Percentiles rank a stretch among this genome's conserved stretches.
Conservation (phyloP, 2,113 vertebrate species). For the Ophiodon elongatus region DNA sequence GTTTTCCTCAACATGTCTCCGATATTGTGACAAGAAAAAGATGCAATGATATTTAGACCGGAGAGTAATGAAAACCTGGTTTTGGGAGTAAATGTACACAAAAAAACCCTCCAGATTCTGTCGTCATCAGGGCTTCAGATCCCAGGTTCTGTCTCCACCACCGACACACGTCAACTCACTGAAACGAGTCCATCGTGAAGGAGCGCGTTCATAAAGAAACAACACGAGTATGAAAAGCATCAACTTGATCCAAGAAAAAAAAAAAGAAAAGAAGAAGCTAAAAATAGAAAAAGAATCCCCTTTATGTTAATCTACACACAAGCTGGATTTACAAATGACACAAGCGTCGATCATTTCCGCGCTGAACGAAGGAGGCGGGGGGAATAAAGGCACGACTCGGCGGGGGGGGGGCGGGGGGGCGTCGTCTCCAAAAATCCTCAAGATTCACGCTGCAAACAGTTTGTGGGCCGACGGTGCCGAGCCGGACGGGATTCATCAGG, state of each 20-base stretch:
- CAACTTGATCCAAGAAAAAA: conserved; percentile 35
- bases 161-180: neutral
- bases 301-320: neutral
- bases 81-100: neutral
- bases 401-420: too few species aligned
- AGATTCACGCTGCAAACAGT: neutral
- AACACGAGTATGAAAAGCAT: conserved; percentile 6
- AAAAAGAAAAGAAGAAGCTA: neutral
- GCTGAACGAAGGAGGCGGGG: neutral
- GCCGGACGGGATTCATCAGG: neutral
- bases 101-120: neutral
- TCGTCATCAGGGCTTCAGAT: neutral
- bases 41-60: neutral
- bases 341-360: conserved; percentile 24
- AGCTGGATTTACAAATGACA: conserved; percentile 28
- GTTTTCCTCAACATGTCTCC: too few species aligned
- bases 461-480: too few species aligned
- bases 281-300: neutral
- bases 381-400: conserved; percentile 62
- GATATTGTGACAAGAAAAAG: too few species aligned
- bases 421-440: neutral
- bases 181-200: conserved; percentile 2
- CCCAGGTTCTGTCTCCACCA: neutral
- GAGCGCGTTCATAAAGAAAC: neutral
- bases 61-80: neutral